phyloP scores from a whole-genome alignment of 2,888 invertebrate species.

The Copidosoma aretas region DNA sequence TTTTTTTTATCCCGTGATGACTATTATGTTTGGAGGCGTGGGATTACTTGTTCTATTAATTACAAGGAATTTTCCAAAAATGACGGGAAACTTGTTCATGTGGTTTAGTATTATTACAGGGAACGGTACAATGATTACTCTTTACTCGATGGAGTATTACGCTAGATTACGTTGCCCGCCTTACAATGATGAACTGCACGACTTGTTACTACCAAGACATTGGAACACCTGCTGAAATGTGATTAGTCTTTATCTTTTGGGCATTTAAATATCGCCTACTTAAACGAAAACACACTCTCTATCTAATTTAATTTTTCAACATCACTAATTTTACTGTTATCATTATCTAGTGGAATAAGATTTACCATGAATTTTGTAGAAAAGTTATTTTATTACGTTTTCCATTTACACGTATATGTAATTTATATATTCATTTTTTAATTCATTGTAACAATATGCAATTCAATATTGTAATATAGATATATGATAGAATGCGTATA shows the following conservation, averaged over 20 bases:
- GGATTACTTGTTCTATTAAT: constrained; percentile 69
- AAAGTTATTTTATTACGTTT: constrained; percentile 54
- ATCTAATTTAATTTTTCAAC: too few species aligned
- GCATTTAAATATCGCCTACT: background rate
- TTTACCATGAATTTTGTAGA: constrained; percentile 26
- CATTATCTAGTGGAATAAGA: too few species aligned
- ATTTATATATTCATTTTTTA: too few species aligned
- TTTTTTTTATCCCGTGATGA: constrained; percentile 87
- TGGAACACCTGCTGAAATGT: too few species aligned
- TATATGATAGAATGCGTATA: constrained; percentile 41
- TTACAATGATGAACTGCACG: constrained; percentile 58
- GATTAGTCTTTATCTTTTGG: constrained; percentile 11
- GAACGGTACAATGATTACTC: constrained; percentile 75
- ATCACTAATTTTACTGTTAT: too few species aligned
- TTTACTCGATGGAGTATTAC: constrained; percentile 87
- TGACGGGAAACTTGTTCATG: constrained; percentile 79
- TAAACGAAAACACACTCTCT: too few species aligned
- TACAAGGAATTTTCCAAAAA: constrained; percentile 63
- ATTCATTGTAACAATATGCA: too few species aligned
- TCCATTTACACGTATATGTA: constrained; percentile 49
- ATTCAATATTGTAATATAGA: constrained; percentile 41
- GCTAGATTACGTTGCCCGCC: constrained; percentile 78
- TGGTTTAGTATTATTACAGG: constrained; percentile 84
- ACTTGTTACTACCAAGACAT: constrained; percentile 65
- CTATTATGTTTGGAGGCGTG: constrained; percentile 77